Evolutionary conservation across 2,113 vertebrate species (phyloP).

Genomic region (Hucho hucho): DNA sequence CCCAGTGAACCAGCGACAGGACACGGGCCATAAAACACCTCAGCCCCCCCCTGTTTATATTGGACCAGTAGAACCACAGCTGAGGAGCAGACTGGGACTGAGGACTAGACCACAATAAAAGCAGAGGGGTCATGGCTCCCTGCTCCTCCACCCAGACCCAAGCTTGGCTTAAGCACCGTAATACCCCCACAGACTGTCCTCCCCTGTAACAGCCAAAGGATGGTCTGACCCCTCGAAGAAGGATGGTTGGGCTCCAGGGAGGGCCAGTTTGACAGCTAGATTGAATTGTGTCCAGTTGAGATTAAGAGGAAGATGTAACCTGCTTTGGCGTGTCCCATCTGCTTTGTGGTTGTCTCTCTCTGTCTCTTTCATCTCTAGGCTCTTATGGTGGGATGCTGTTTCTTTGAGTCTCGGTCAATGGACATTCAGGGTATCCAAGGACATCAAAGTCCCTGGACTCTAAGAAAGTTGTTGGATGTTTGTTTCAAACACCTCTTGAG

Average conservation of each 20-base stretch:
- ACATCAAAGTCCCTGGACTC: too few species aligned
- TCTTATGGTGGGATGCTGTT: background rate
- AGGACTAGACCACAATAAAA: background rate
- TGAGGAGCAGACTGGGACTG: conserved; percentile 4
- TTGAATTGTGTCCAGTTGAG: background rate
- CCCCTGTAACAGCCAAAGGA: background rate
- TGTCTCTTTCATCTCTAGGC: background rate
- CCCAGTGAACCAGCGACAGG: background rate
- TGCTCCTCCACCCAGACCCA: background rate
- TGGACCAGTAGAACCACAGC: background rate
- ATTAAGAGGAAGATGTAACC: background rate
- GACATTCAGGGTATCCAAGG: background rate
- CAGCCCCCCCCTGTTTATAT: background rate
- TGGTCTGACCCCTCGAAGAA: background rate
- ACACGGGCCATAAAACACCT: conserved; percentile 14
- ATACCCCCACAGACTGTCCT: background rate
- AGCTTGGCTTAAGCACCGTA: background rate
- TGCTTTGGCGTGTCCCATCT: background rate
- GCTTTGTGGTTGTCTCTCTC: background rate
- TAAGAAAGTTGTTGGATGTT: too few species aligned
- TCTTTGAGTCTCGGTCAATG: background rate
- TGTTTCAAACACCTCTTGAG: too few species aligned
- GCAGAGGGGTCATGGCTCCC: background rate
- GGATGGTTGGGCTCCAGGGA: background rate
- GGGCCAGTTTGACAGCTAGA: background rate